A percentile compares a stretch with the other conserved stretches of the same genome.
Evolutionary conservation across 2,888 invertebrate species (phyloP).

Genomic region (Micoletzkya japonica): DNA sequence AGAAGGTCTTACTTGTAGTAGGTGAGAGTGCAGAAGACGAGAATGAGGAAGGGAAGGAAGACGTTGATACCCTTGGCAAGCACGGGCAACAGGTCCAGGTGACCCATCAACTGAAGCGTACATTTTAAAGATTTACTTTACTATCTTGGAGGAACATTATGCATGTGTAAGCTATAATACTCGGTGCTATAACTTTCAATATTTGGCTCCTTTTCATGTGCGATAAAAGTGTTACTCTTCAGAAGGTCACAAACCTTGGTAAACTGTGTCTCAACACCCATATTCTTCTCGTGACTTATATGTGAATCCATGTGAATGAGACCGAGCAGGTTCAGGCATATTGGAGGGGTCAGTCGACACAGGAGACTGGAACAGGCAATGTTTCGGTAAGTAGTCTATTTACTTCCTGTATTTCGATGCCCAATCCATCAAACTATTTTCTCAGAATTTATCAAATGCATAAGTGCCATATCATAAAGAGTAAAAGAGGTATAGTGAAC

Average conservation of each 20-base stretch:
- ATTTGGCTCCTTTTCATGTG: background rate
- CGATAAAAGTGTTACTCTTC: background rate
- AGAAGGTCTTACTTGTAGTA: constrained; percentile 47
- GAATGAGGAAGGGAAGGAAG: constrained; percentile 95
- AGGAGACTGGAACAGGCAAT: constrained; percentile 48
- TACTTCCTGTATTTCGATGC: background rate
- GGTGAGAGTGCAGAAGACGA: constrained; percentile 87
- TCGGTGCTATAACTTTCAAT: background rate
- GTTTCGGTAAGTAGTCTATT: background rate
- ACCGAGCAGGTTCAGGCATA: constrained; percentile 96
- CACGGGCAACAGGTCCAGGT: constrained; percentile 95
- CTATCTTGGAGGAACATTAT: too few relatives aligned
- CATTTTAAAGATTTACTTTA: background rate
- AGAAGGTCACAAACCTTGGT: constrained; percentile 72
- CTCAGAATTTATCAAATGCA: background rate
- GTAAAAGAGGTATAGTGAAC: constrained; percentile 42
- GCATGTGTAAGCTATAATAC: too few relatives aligned
- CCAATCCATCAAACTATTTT: background rate
- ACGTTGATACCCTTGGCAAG: constrained; percentile 97
- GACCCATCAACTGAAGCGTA: constrained; percentile 82
- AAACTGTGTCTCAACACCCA: constrained; percentile 79
- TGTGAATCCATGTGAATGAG: constrained; percentile 93
- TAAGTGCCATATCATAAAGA: background rate
- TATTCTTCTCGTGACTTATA: constrained; percentile 52
- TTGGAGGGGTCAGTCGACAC: constrained; percentile 92